Base-by-base conservation (phyloP, 2,797 vertebrate species). In the Synaphobranchus kaupii region DNA sequence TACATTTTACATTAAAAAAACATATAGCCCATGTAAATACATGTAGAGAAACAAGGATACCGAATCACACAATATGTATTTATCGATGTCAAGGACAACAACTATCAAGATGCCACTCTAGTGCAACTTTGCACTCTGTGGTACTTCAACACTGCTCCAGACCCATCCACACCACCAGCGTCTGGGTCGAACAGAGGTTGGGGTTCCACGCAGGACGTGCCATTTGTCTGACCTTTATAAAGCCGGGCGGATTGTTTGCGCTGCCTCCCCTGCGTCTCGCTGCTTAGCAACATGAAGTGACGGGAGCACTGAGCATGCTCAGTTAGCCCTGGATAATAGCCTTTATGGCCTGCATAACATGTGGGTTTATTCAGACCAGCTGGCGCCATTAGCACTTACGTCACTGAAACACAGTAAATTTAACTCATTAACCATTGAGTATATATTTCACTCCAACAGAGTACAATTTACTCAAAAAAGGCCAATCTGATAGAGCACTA, bases 161-260 rank as follows among this genome's bases (percentile, higher is more conserved):
- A 76, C 71, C 68, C 31, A 31, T 44, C 34, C n/a, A 28, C 25
- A 13, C 34, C n/a, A 2, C 68, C 4, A 17, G 20, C 22, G 39
- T 48, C 17, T 47, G 76, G 76, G 76, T 25, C 22, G 44, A 8
- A 44, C 76, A 80, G 76, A 48, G 76, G 76, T 80, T 48, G 44
- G 44, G 22, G 76, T 48, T 22, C 22, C 44, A 4, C 44, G 8
- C 76, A 10, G 76, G 91, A 93, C 94, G 93, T 94, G 92, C 93
- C 91, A 92, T 93, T 95, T 95, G 94, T 93, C 89, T 95, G 95
- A 95, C 95, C 95, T 96, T 96, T 95, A 93, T 92, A 91, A 94
- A 92, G 93, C 93, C 93, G 94, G 91, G 91, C 93, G 94, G 93
- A 94, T 92, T 96, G 94, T 95, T 96, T 96, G 94, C 94, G 93